Conservation (phyloP, 1,140 invertebrate genomes). For the Aphelenchoides besseyi region DNA sequence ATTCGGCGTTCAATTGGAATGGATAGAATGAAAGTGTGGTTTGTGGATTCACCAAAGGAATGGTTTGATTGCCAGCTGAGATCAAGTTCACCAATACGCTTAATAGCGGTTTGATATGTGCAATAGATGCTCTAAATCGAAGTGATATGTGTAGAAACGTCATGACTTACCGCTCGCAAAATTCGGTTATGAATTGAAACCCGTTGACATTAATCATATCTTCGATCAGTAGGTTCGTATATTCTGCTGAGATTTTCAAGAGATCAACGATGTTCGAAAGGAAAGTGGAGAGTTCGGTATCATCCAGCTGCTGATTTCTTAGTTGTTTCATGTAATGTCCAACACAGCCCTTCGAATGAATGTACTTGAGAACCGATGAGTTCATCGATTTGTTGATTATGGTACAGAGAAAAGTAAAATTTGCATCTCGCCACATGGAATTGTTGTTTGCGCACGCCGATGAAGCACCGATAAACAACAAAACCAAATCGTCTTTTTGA, state of each 20-base stretch:
- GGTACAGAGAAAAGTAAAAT: conserved; percentile 90
- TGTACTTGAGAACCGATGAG: conserved; percentile 86
- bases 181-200: conserved; percentile 75
- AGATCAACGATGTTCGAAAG: conserved; percentile 96
- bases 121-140: conserved; percentile 9
- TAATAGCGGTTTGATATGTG: conserved; percentile 29
- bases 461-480: conserved; percentile 92
- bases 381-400: conserved; percentile 87
- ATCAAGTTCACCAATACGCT: conserved; percentile 46
- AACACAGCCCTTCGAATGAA: conserved; percentile 93
- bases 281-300: conserved; percentile 90
- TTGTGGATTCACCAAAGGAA: conserved; percentile 38
- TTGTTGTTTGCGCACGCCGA: conserved; percentile 69
- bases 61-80: conserved; percentile 49
- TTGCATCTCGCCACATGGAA: conserved; percentile 93
- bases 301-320: conserved; percentile 79
- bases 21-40: conserved; percentile 49
- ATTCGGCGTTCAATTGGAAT: conserved; percentile 43
- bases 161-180: conserved; percentile 36
- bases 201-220: conserved; percentile 91
- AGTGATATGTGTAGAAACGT: neutral
- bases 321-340: conserved; percentile 92
- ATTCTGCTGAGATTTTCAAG: conserved; percentile 94
- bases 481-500: conserved; percentile 87
- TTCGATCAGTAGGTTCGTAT: conserved; percentile 86